Conservation (phyloP, 2,113 vertebrate species). For the Mobula hypostoma region DNA sequence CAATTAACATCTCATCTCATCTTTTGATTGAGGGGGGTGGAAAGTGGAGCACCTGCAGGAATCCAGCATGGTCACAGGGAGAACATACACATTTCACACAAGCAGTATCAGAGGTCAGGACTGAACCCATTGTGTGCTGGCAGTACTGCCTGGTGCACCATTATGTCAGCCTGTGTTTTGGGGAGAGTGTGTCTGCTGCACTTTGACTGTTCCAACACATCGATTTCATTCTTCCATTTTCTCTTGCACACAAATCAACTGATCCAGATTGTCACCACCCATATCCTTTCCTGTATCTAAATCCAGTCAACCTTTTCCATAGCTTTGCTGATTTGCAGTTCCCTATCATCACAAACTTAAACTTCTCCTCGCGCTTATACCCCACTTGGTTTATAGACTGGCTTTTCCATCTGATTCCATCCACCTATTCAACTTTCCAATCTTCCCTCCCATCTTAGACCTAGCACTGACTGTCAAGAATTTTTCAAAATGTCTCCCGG, state of each 20-base stretch:
- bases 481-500: neutral
- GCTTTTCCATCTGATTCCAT: no score
- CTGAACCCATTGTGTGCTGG: no score
- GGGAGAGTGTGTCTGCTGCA: slow-evolving; percentile 1
- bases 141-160: no score
- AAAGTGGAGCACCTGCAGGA: no score
- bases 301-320: neutral
- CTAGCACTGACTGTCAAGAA: neutral
- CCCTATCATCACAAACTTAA: neutral
- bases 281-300: neutral
- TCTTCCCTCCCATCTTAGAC: neutral
- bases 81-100: no score
- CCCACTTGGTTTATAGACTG: neutral
- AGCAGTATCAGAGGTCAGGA: no score
- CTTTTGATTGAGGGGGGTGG: no score
- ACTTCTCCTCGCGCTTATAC: neutral
- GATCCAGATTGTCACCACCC: neutral
- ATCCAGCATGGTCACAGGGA: no score
- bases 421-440: neutral
- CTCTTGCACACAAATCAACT: neutral
- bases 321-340: neutral
- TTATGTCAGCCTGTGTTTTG: neutral
- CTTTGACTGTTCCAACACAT: neutral
- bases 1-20: no score
- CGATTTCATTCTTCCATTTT: neutral